Base-by-base conservation (phyloP, 1,140 invertebrate species). In the Bombyx mandarina region DNA sequence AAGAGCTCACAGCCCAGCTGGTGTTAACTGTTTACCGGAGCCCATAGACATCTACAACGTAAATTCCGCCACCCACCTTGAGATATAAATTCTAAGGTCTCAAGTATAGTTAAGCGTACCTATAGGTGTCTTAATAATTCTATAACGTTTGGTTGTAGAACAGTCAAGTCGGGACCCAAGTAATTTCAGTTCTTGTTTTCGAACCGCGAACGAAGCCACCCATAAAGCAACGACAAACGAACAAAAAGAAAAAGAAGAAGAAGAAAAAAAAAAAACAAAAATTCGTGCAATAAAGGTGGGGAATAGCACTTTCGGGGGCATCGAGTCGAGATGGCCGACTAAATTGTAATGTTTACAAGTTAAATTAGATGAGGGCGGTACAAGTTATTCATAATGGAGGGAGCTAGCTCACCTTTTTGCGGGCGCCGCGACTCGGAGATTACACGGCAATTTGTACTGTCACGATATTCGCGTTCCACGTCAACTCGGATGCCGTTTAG, bases 331-430 rank as follows among this genome's bases (percentile, higher is more conserved):
- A 75, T 69, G 67, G 67, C 65, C 60, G 67, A 57, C 65, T 77
- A 75, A 75, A 77, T 75, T 75, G 70, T 77, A 73, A 75, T 75
- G 75, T 75, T 77, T 77, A 77, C 75, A 73, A 77, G 75, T 75
- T 77, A 77, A 77, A 77, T 77, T 73, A 77, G 71, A 68, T 66
- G 72, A 74, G 68, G 59, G 65, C 64, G 54, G 66, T 68, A 59
- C 64, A 71, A 75, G 69, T 75, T 72, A 72, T 72, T 72, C 72
- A 75, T 75, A 72, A 75, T 72, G 69, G 65, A 60, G 61, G 56
- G 55, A 56, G 53, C 60, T 72, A 56, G 53, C 60, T 72, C 72
- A 71, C 69, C 69, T 75, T 72, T 71, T 75, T 70, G 72, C 55
- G 65, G 67, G 55, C 48, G 54, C 22, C 52, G 47, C 45, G 59